These are phyloP conservation scores for Pimephales promelas DNA, from an alignment of 2,113 vertebrate genomes.

Conservation along the genomic window DNA sequence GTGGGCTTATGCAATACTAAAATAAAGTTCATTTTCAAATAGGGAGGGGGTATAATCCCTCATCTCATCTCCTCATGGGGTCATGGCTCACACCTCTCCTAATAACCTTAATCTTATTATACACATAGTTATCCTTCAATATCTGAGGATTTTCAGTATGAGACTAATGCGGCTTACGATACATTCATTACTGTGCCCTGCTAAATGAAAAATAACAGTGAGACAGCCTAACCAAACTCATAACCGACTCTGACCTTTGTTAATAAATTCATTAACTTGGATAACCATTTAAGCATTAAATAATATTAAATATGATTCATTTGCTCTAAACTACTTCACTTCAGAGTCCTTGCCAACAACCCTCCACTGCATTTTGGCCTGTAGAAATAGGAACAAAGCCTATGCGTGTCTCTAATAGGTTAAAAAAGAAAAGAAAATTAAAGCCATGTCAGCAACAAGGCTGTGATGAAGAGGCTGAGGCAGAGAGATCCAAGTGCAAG, in stretches of 20 bases:
- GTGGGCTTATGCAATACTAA: neutral
- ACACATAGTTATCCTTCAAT: conserved; percentile 37
- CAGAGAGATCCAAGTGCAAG: too few relatives aligned
- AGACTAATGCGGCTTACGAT: conserved; percentile 81
- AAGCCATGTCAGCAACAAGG: too few relatives aligned
- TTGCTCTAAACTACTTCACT: neutral
- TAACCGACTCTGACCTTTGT: neutral
- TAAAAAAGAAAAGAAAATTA: neutral
- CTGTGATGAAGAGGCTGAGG: too few relatives aligned
- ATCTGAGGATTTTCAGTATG: conserved; percentile 43
- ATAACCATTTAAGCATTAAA: neutral
- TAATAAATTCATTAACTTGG: neutral
- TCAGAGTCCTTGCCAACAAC: neutral
- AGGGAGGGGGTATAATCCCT: conserved; percentile 33
- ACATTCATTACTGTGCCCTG: conserved; percentile 60
- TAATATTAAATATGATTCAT: neutral
- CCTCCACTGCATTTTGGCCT: neutral
- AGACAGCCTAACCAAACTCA: conserved; percentile 6
- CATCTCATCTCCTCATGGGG: conserved; percentile 48
- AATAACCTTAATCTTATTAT: conserved; percentile 60
- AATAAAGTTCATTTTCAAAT: conserved; percentile 29
- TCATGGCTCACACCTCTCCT: conserved; percentile 53
- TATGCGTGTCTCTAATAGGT: neutral
- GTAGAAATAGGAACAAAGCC: neutral
- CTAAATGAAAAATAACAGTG: conserved; percentile 36